Percentiles rank a stretch among this genome's conserved stretches.
Evolutionary conservation across 2,888 invertebrate genomes (phyloP).

Genomic region (Pristionchus fissidentatus): DNA sequence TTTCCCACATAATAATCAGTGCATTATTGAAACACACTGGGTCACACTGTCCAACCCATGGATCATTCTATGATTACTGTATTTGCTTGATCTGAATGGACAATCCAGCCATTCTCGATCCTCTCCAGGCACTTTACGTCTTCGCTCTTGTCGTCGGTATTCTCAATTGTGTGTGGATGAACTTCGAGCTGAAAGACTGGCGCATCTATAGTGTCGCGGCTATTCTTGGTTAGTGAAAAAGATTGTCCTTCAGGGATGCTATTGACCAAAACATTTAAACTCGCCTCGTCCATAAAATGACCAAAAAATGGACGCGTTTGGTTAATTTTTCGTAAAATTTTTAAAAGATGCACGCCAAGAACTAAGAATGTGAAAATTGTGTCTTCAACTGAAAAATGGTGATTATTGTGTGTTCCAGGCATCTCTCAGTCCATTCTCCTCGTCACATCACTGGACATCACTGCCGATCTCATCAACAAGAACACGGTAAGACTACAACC

Average conservation of each 20-base stretch:
- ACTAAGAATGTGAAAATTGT: background rate
- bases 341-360: too few relatives aligned
- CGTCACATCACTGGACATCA: slow-evolving; percentile 89
- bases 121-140: slow-evolving; percentile 81
- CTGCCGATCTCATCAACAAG: slow-evolving; percentile 89
- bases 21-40: background rate
- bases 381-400: background rate
- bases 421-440: slow-evolving; percentile 81
- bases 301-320: background rate
- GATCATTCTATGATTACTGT: too few relatives aligned
- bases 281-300: too few relatives aligned
- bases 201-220: slow-evolving; percentile 55
- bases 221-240: slow-evolving; percentile 40
- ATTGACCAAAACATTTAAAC: background rate
- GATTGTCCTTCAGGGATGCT: background rate
- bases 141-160: slow-evolving; percentile 83
- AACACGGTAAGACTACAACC: slow-evolving; percentile 80
- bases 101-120: too few relatives aligned
- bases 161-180: slow-evolving; percentile 84
- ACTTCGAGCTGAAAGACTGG: slow-evolving; percentile 75
- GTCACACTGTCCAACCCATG: background rate
- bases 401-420: too few relatives aligned
- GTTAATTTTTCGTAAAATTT: background rate
- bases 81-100: too few relatives aligned
- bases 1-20: background rate